Evolutionary conservation across 2,113 vertebrate genomes (phyloP).

Genomic region (Baryphthengus martii): DNA sequence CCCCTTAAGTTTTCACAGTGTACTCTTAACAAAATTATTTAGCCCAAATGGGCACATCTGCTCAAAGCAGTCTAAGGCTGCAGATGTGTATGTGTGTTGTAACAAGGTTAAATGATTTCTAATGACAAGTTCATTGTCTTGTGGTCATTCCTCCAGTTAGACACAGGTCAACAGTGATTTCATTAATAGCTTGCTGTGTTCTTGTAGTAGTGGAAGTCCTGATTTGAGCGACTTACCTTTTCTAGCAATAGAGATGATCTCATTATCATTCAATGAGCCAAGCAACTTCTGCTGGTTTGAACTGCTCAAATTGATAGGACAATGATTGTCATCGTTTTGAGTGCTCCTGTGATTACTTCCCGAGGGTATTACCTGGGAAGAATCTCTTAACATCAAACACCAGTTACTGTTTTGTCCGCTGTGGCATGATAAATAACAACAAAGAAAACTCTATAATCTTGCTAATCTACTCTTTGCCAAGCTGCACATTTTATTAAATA

Average conservation of each 20-base stretch:
- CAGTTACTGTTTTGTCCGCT: neutral
- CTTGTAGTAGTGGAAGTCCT: neutral
- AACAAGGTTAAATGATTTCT: neutral
- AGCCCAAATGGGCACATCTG: neutral
- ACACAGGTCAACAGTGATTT: neutral
- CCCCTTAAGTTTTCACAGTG: neutral
- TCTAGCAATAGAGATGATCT: neutral
- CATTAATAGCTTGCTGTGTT: neutral
- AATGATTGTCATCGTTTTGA: neutral
- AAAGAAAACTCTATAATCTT: conserved; percentile 16
- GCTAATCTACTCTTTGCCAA: conserved; percentile 17
- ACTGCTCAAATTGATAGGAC: neutral
- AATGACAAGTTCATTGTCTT: neutral
- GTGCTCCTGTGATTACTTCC: neutral
- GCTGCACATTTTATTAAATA: neutral
- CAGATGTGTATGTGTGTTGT: neutral
- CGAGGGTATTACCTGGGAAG: neutral
- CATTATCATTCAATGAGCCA: neutral
- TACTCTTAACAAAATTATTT: neutral
- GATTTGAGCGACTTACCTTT: neutral
- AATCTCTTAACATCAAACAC: neutral
- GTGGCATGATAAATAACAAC: neutral
- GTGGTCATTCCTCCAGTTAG: neutral
- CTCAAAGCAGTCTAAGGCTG: neutral
- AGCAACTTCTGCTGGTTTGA: neutral